A percentile compares a stretch with the other conserved stretches of the same genome.
These are phyloP conservation scores for Coregonus ussuriensis DNA, from an alignment of 2,797 vertebrate species.

Conservation along the genomic window DNA sequence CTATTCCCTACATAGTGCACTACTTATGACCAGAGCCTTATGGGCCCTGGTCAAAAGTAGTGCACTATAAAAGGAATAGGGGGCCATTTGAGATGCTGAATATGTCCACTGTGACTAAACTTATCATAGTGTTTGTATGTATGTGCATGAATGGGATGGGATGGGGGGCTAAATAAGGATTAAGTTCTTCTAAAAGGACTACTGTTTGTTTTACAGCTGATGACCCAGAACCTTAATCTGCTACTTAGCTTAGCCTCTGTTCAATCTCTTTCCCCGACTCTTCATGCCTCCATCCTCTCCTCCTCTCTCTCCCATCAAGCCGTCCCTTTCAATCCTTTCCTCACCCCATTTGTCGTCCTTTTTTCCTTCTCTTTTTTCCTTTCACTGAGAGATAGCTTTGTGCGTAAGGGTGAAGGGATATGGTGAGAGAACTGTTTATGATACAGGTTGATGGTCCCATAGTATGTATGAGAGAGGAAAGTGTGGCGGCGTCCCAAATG, in stretches of 20 bases:
- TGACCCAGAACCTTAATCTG: conserved; percentile 70
- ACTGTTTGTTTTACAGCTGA: conserved; percentile 80
- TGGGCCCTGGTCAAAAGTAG: neutral
- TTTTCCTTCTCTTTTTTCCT: conserved; percentile 30
- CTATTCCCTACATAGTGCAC: neutral
- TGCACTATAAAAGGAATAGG: neutral
- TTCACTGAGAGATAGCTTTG: conserved; percentile 28
- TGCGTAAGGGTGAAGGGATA: neutral
- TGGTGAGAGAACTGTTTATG: neutral
- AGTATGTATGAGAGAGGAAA: too few species aligned
- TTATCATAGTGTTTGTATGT: neutral
- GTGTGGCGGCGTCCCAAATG: too few species aligned
- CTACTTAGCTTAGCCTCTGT: conserved; percentile 65
- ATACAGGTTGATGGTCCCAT: neutral
- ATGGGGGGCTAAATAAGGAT: conserved; percentile 62
- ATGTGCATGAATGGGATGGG: neutral
- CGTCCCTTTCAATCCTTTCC: neutral
- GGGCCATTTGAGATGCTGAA: neutral
- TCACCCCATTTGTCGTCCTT: neutral
- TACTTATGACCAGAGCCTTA: too few species aligned
- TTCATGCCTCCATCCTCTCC: conserved; percentile 14
- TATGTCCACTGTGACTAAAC: conserved; percentile 5
- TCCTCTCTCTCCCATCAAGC: conserved; percentile 30
- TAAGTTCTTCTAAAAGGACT: conserved; percentile 71
- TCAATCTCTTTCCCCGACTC: conserved; percentile 34